Conservation (phyloP, 37 sponge, comb jelly and placozoan species). For the Aplysina aerophoba region DNA sequence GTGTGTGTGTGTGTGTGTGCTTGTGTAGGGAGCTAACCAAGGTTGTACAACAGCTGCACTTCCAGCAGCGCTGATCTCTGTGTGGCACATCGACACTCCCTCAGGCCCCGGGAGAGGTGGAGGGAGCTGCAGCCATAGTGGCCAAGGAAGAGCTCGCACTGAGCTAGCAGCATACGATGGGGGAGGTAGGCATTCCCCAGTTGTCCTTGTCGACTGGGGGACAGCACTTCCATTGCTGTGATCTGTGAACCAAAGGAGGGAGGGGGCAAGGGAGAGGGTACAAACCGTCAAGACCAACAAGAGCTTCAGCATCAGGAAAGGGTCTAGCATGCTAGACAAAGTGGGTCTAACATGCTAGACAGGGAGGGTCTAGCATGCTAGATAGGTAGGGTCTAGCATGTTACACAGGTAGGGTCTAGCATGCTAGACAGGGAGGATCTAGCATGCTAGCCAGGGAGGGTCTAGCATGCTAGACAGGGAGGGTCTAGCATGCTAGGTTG, state of each 20-base stretch:
- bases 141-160: constrained; percentile 16
- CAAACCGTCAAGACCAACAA: neutral
- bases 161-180: constrained; percentile 14
- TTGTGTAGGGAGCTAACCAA: constrained; percentile 13
- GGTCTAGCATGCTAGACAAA: too few species aligned
- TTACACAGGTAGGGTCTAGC: too few species aligned
- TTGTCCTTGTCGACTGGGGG: neutral
- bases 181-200: constrained; percentile 14
- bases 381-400: too few species aligned
- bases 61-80: neutral
- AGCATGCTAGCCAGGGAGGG: too few species aligned
- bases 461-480: too few species aligned
- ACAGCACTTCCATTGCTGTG: too few species aligned
- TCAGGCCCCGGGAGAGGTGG: neutral
- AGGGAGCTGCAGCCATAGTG: too few species aligned
- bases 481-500: too few species aligned
- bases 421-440: too few species aligned
- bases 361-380: too few species aligned
- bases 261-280: neutral
- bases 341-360: too few species aligned
- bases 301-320: too few species aligned
- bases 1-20: constrained; percentile 33
- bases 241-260: neutral
- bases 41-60: constrained; percentile 11
- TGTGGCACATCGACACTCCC: neutral